phyloP scores from a whole-genome alignment of 1,140 invertebrate genomes.

The Batillaria attramentaria region DNA sequence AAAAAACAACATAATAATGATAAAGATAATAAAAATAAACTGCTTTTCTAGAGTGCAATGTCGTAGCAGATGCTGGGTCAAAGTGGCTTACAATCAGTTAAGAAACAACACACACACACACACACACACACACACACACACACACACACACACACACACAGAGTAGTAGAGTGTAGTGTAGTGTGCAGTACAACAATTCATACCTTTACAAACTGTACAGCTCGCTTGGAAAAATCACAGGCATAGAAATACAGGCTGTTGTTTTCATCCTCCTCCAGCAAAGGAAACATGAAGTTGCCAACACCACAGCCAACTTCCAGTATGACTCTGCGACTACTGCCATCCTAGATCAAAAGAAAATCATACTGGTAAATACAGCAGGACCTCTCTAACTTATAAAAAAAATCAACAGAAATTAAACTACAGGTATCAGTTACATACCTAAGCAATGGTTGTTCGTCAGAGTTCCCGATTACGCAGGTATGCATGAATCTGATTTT shows the following conservation, averaged over 20 bases:
- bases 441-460: not conserved
- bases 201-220: conserved; percentile 88
- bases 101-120: not conserved
- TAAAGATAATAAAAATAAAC: not conserved
- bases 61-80: too few relatives aligned
- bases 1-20: not conserved
- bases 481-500: too few relatives aligned
- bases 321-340: conserved; percentile 27
- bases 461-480: too few relatives aligned
- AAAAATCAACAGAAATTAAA: too few relatives aligned
- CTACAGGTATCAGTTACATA: not conserved
- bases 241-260: conserved; percentile 82
- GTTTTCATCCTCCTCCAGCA: conserved; percentile 87
- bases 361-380: not conserved
- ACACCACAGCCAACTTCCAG: conserved; percentile 98
- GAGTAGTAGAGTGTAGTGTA: too few relatives aligned
- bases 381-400: too few relatives aligned
- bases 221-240: conserved; percentile 94
- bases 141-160: too few relatives aligned
- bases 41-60: too few relatives aligned
- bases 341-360: conserved; percentile 26
- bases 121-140: not conserved
- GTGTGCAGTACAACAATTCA: conserved; percentile 35
- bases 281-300: conserved; percentile 95
- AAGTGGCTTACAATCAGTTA: not conserved